Evolutionary conservation across 2,797 vertebrate species (phyloP), one percentile per base, ranked within the genome.

Genomic region (Arrhamphus sclerolepis): DNA sequence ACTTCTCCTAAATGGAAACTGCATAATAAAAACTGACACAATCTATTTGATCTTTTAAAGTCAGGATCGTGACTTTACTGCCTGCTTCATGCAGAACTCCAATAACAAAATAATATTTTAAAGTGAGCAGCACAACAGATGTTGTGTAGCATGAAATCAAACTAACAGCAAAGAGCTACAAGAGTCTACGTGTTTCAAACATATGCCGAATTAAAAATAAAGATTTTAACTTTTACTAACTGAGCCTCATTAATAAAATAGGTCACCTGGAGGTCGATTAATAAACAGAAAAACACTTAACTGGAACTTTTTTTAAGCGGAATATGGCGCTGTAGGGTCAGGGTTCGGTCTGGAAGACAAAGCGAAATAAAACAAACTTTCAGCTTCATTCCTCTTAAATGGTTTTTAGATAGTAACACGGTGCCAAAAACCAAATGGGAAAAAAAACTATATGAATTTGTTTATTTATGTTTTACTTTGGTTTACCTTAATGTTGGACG

Each of bases 371-470:
- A 43, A 69, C 44, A 3, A 2, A 21, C 4, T 34, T 0, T 7
- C 1, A 0, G 2, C 3, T 40, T 24, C 1, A 2, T 16, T 0
- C 44, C 2, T 21, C 0, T 34, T 5, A 2, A 4, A 7, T 21
- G 39, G 46, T 55, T 26, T 9, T 11, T 4, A 18, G 0, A 1
- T 9, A 1, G n/a, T 18, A n/a, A 1, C 14, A 3, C 10, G n/a
- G n/a, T n/a, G n/a, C n/a, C n/a, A n/a, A n/a, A n/a, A 6, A 20
- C 4, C 1, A 38, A 13, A 3, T 1, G n/a, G n/a, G 20, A 0
- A 13, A 13, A 2, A n/a, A 9, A 61, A 1, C n/a, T 1, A 3
- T 0, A 1, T 1, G 6, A 2, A 18, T 17, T 0, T 2, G 16
- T 21, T 17, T 19, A 19, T 16, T 14, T 11, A 24, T 13, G 7